Conservation (phyloP, 2,797 vertebrate species). For the Picus viridis region DNA sequence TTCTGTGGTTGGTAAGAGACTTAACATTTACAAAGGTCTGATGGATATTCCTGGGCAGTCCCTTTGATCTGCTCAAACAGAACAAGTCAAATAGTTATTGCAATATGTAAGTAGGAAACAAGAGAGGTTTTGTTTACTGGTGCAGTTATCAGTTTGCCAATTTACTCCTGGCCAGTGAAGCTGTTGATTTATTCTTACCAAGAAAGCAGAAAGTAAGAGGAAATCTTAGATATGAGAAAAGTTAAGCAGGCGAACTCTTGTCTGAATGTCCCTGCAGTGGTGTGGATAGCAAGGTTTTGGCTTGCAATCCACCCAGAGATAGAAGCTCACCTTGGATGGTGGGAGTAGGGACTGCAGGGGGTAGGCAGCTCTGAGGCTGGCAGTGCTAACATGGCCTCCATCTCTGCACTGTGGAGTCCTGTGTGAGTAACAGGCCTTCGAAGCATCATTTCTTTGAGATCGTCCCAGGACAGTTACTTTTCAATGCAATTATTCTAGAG, state of each 20-base stretch:
- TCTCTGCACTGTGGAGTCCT: neutral
- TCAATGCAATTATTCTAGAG: neutral
- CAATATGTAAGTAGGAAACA: neutral
- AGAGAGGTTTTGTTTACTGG: neutral
- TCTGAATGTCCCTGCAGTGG: neutral
- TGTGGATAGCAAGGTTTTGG: neutral
- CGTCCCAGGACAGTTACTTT: neutral
- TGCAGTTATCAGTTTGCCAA: neutral
- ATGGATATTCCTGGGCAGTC: neutral
- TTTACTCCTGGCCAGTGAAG: neutral
- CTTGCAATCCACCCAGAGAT: neutral
- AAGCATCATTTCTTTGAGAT: neutral
- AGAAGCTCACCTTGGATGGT: accelerated
- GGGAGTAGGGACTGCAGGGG: neutral
- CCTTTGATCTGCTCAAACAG: neutral
- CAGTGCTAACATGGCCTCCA: neutral
- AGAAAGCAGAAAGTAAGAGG: neutral
- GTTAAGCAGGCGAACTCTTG: neutral
- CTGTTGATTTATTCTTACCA: neutral
- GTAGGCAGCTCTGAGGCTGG: neutral
- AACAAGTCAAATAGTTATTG: neutral
- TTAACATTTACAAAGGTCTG: neutral
- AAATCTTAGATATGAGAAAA: neutral
- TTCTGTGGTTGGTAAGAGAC: neutral
- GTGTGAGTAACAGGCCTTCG: neutral